These are phyloP conservation scores for Invenusta paracnida DNA, from an alignment of 2,888 invertebrate species.

Conservation along the genomic window DNA sequence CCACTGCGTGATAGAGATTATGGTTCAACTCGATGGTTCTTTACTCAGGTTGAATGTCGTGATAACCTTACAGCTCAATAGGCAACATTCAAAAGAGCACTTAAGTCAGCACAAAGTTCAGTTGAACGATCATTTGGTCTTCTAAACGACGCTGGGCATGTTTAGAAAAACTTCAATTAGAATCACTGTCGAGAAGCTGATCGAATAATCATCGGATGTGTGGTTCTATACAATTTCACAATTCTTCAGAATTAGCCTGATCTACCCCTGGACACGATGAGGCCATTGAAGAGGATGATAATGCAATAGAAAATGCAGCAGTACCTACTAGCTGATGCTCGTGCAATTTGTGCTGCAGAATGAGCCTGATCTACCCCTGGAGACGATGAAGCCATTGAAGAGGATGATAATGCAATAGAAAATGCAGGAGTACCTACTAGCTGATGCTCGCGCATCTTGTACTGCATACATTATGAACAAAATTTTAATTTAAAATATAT, in stretches of 20 bases:
- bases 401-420: too few relatives aligned
- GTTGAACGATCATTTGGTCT: slow-evolving; percentile 28
- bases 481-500: neutral
- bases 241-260: neutral
- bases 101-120: slow-evolving; percentile 23
- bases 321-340: neutral
- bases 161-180: slow-evolving; percentile 7
- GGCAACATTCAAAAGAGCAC: slow-evolving; percentile 18
- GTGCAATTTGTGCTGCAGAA: slow-evolving; percentile 1
- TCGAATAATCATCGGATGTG: too few relatives aligned
- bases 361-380: too few relatives aligned
- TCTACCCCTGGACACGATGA: neutral
- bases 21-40: slow-evolving; percentile 18
- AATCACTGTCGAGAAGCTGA: too few relatives aligned
- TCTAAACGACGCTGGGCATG: slow-evolving; percentile 12
- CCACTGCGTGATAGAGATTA: neutral
- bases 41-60: neutral
- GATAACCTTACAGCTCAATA: neutral
- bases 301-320: neutral
- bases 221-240: slow-evolving; percentile 15
- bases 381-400: too few relatives aligned
- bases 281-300: slow-evolving; percentile 22
- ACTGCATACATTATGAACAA: neutral
- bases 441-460: too few relatives aligned
- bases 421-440: too few relatives aligned